phyloP scores from a whole-genome alignment of 2,888 invertebrate species.

The Sclerodermus sp. region DNA sequence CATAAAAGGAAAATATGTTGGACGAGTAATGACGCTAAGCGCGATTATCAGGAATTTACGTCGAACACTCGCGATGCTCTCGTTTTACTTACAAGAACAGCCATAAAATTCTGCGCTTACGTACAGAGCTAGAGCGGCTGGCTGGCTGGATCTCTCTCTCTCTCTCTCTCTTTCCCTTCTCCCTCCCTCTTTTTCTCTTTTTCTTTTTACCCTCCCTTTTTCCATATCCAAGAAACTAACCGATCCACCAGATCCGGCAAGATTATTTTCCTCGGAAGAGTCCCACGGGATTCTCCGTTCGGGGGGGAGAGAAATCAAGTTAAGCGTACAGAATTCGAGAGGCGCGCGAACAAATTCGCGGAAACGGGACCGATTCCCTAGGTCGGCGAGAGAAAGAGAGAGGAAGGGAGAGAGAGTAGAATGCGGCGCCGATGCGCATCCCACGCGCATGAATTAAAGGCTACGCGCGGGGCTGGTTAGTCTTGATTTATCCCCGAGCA shows the following conservation, averaged over 20 bases:
- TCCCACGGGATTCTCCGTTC: too few relatives aligned
- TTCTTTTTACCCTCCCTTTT: too few relatives aligned
- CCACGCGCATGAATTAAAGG: conserved; percentile 50
- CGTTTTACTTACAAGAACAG: neutral
- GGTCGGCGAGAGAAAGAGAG: conserved; percentile 1
- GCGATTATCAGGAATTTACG: conserved; percentile 12
- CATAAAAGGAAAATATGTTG: conserved; percentile 8
- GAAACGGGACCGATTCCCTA: neutral
- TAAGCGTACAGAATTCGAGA: too few relatives aligned
- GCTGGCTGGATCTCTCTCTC: neutral
- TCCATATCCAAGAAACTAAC: too few relatives aligned
- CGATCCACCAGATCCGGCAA: too few relatives aligned
- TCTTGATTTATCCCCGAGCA: conserved; percentile 55
- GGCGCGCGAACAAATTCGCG: too few relatives aligned
- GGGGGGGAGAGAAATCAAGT: too few relatives aligned
- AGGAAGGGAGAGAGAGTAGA: neutral
- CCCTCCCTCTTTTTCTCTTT: too few relatives aligned
- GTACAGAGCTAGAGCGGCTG: too few relatives aligned
- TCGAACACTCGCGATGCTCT: conserved; percentile 2
- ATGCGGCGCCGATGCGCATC: conserved; percentile 34
- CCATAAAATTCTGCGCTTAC: too few relatives aligned
- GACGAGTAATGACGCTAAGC: conserved; percentile 7
- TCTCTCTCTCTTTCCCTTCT: too few relatives aligned
- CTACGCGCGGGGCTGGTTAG: conserved; percentile 48
- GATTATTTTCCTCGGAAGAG: too few relatives aligned